Percentiles rank a stretch among this genome's conserved stretches.
Evolutionary conservation across 2,797 vertebrate genomes (phyloP).

Genomic region (Pagetopsis macropterus): DNA sequence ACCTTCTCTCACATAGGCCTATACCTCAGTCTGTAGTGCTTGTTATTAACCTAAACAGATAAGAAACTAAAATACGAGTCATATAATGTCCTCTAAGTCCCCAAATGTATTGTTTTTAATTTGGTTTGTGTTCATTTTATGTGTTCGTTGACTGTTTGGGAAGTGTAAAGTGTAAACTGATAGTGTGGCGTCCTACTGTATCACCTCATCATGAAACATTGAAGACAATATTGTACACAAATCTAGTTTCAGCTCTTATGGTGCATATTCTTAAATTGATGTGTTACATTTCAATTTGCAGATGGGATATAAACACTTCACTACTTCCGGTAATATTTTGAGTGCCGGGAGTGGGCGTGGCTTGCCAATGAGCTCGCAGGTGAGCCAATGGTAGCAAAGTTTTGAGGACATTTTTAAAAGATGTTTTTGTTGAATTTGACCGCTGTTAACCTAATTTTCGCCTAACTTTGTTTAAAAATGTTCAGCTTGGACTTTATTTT

Average conservation of each 20-base stretch:
- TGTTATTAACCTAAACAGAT: background rate
- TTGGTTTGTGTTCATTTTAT: background rate
- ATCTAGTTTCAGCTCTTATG: background rate
- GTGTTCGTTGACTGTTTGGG: too few relatives aligned
- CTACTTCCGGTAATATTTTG: too few relatives aligned
- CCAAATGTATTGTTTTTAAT: background rate
- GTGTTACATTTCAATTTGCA: background rate
- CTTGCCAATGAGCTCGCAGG: slow-evolving; percentile 10
- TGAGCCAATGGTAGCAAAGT: fast-evolving
- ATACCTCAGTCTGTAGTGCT: background rate
- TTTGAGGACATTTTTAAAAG: background rate
- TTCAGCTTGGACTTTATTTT: background rate
- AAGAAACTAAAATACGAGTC: background rate
- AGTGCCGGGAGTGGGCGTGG: slow-evolving; percentile 19
- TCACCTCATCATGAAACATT: background rate
- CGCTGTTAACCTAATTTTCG: fast-evolving
- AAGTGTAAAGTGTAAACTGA: background rate
- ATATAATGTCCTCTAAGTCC: background rate
- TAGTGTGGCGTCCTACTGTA: background rate
- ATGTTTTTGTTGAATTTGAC: background rate
- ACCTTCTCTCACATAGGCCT: background rate
- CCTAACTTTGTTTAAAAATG: background rate
- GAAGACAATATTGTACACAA: background rate
- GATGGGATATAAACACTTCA: background rate
- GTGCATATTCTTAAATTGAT: background rate